These are phyloP conservation scores for Cylloceria caligata DNA, from an alignment of 2,888 invertebrate genomes.

Conservation along the genomic window DNA sequence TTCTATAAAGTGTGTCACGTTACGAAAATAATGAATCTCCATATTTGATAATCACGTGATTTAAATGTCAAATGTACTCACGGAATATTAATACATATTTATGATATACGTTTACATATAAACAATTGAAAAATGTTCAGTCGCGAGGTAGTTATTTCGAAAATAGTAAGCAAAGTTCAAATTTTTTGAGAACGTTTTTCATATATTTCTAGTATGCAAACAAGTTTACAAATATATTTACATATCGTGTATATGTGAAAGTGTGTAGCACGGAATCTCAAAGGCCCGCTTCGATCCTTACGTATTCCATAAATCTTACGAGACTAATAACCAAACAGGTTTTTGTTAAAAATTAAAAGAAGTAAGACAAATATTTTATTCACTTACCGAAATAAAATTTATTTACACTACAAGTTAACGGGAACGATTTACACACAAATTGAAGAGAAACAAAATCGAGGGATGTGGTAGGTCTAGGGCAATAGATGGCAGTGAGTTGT, in stretches of 20 bases:
- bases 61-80: background rate
- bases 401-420: too few relatives aligned
- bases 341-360: too few relatives aligned
- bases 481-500: too few relatives aligned
- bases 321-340: background rate
- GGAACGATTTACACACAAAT: too few relatives aligned
- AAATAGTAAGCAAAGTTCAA: background rate
- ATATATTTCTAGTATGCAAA: background rate
- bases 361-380: too few relatives aligned
- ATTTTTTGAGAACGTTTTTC: background rate
- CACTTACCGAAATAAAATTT: too few relatives aligned
- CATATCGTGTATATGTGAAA: background rate
- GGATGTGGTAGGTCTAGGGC: too few relatives aligned
- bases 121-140: background rate
- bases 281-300: background rate
- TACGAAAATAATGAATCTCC: background rate
- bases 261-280: background rate
- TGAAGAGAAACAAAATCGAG: too few relatives aligned
- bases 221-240: conserved; percentile 1
- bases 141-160: background rate
- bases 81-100: background rate
- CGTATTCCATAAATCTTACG: background rate
- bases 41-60: background rate
- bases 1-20: background rate
- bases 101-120: background rate